Evolutionary conservation across 2,888 invertebrate species (phyloP).

Genomic region (Pharmacophagus antenor): DNA sequence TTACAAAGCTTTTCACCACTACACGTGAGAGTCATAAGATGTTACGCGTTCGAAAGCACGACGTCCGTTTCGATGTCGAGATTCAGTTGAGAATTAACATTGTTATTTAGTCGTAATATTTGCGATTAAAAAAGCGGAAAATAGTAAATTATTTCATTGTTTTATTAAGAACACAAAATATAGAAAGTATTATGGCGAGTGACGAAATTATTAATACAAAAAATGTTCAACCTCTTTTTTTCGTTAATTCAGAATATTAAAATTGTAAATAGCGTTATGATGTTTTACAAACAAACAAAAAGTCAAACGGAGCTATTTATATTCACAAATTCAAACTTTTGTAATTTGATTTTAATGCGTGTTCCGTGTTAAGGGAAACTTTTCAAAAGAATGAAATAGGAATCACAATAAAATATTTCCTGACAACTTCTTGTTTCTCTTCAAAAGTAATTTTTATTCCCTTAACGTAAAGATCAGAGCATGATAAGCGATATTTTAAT

Average conservation of each 20-base stretch:
- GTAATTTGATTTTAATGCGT: conserved; percentile 29
- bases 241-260: not conserved
- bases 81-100: too few relatives aligned
- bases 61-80: too few relatives aligned
- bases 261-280: conserved; percentile 20
- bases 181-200: not conserved
- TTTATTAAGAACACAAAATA: too few relatives aligned
- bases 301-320: conserved; percentile 25
- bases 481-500: not conserved
- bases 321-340: conserved; percentile 28
- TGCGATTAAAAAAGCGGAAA: too few relatives aligned
- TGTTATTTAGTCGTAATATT: too few relatives aligned
- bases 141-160: too few relatives aligned
- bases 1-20: too few relatives aligned
- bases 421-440: conserved; percentile 14
- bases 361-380: conserved; percentile 22
- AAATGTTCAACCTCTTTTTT: not conserved
- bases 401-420: conserved; percentile 13
- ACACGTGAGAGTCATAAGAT: too few relatives aligned
- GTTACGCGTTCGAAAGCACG: too few relatives aligned
- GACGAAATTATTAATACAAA: not conserved
- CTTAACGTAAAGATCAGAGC: conserved; percentile 3
- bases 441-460: not conserved
- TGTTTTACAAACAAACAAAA: conserved; percentile 23
- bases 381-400: conserved; percentile 14